Percentiles rank a stretch among this genome's conserved stretches.
Evolutionary conservation across 1,140 invertebrate genomes (phyloP).

Genomic region (Pseudomyrmex concolor): DNA sequence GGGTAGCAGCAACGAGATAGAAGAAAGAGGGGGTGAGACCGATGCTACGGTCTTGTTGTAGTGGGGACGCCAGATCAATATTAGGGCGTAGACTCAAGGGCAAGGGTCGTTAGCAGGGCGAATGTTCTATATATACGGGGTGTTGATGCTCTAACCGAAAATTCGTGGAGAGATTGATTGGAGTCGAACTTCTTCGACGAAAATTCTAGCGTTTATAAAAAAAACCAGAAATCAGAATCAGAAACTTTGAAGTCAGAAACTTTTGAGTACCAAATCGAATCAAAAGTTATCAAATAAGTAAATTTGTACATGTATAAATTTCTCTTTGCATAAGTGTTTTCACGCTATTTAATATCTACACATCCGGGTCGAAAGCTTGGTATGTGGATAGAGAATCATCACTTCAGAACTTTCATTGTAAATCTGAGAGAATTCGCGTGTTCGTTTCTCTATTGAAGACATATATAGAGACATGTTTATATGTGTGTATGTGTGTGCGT

Average conservation of each 20-base stretch:
- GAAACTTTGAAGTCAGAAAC: too few species aligned
- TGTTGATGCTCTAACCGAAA: not conserved
- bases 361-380: too few species aligned
- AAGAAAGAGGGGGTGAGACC: conserved; percentile 33
- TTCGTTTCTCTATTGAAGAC: too few species aligned
- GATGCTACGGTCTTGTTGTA: conserved; percentile 50
- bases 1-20: conserved; percentile 29
- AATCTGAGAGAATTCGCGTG: too few species aligned
- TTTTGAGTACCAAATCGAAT: too few species aligned
- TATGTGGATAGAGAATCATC: too few species aligned
- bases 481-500: not conserved
- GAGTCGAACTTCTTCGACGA: not conserved
- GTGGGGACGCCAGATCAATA: conserved; percentile 79
- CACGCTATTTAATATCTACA: too few species aligned
- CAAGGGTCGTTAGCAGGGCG: conserved; percentile 70
- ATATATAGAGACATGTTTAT: not conserved
- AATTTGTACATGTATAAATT: too few species aligned
- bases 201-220: not conserved
- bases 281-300: too few species aligned
- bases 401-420: too few species aligned
- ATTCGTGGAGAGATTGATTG: not conserved
- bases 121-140: not conserved
- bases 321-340: too few species aligned
- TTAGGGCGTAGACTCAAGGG: conserved; percentile 82
- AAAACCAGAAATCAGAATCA: not conserved